Evolutionary conservation across 2,888 invertebrate species (phyloP), one percentile per base, ranked within the genome.

Genomic region (Orchesella flavescens): DNA sequence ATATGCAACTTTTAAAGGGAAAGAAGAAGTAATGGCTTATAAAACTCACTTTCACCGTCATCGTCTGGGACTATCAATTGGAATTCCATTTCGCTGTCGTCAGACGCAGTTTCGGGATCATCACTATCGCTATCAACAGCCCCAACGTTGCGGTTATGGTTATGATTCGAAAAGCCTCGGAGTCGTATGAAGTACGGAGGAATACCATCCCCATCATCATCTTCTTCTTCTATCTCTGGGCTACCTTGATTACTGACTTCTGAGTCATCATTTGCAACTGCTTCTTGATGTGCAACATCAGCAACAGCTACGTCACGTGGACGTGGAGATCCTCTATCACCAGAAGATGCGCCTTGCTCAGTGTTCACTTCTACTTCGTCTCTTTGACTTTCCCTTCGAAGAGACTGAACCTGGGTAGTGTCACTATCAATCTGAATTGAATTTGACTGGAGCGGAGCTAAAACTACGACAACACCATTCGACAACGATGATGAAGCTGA

Each of bases 1-100:
- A 34, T 34, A 34, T 34, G 34, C 34, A 34, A 34, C 34, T 34
- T 34, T 34, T 34, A 7, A 34, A 4, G 34, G 34, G 34, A 34
- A 34, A 7, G 34, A 34, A 34, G 3, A 34, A 34, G 2, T 4
- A 59, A 59, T 17, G 19, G 13, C 9, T 24, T 65, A 12, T 1
- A 23, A 65, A 76, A 83, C 76, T 83, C 83, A 83, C 83, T 83
- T 78, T 77, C 78, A 78, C 73, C 61, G 17, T 53, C 19, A 57
- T 59, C 69, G 7, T 65, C 72, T 10, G 21, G 59, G 17, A 74
- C 53, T 57, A 74, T 15, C 24, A 80, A 12, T 1, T 73, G 80
- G 49, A 68, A 80, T 17, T 80, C 80, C 59, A 65, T 23, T 3
- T 84, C 79, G 68, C 77, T 78, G 73, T 83, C 78, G 17, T 78